phyloP scores from a whole-genome alignment of 2,888 invertebrate species.

The Bimastos eiseni region DNA sequence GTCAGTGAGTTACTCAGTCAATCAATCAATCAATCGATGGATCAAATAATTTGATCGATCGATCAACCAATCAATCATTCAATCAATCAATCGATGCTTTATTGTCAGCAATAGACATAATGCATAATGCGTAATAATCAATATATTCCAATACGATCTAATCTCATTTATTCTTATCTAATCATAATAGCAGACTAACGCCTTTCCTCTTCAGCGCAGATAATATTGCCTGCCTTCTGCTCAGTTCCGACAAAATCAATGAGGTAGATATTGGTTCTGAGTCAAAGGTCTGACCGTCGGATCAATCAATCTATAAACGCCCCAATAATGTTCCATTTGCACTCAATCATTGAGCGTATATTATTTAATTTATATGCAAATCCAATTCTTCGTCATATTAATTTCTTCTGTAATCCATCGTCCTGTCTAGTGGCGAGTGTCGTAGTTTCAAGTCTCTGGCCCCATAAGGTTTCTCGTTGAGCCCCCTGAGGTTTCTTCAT shows the following conservation, averaged over 20 bases:
- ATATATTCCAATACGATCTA: too few species aligned
- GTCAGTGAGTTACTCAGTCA: too few species aligned
- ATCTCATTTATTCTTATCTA: neutral
- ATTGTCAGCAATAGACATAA: too few species aligned
- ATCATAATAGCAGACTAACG: neutral
- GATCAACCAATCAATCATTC: too few species aligned
- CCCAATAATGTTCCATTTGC: neutral
- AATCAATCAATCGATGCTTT: too few species aligned
- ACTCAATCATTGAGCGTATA: neutral
- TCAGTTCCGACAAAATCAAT: neutral
- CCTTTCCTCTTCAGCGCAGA: neutral
- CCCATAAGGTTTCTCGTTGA: too few species aligned
- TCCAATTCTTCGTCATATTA: neutral
- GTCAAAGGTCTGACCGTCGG: neutral
- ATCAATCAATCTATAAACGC: neutral
- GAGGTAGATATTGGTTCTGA: neutral
- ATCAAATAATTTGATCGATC: too few species aligned
- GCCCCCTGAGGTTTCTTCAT: neutral
- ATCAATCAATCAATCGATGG: too few species aligned
- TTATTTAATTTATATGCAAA: conserved; percentile 13
- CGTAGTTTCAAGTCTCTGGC: too few species aligned
- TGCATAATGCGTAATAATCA: too few species aligned
- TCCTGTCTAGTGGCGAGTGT: neutral
- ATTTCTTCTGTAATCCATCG: neutral
- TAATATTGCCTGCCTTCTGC: neutral